A percentile compares a stretch with the other conserved stretches of the same genome.
Evolutionary conservation across 2,797 vertebrate genomes (phyloP).

Genomic region (Silurus lanzhouensis): DNA sequence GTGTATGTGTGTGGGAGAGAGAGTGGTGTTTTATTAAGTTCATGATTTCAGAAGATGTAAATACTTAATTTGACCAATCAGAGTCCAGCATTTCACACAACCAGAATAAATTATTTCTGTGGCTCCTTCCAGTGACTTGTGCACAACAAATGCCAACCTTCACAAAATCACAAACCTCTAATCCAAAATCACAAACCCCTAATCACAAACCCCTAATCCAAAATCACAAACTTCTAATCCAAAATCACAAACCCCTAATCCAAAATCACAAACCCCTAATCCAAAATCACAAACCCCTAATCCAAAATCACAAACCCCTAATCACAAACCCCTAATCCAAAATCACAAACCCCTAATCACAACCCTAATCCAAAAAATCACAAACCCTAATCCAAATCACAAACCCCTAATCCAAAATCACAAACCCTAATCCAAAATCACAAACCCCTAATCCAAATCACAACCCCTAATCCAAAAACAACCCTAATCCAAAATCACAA

Average conservation of each 20-base stretch:
- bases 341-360: background rate
- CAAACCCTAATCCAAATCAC: background rate
- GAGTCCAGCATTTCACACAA: background rate
- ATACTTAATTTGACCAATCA: background rate
- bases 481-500: too few species aligned
- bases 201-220: background rate
- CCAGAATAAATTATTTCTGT: background rate
- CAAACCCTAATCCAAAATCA: too few species aligned
- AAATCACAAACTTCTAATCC: background rate
- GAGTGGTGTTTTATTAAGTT: background rate
- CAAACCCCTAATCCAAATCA: background rate
- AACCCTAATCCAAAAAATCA: background rate
- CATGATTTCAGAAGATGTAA: background rate
- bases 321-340: background rate
- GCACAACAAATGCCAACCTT: background rate
- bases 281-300: too few species aligned
- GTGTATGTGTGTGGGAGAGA: background rate
- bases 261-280: background rate
- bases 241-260: background rate
- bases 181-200: background rate
- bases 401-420: background rate
- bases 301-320: too few species aligned
- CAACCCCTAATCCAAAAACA: too few species aligned
- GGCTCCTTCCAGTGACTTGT: background rate
- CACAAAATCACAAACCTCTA: background rate